phyloP scores from a whole-genome alignment of 2,797 vertebrate genomes.

The Sternarchorhynchus goeldii region DNA sequence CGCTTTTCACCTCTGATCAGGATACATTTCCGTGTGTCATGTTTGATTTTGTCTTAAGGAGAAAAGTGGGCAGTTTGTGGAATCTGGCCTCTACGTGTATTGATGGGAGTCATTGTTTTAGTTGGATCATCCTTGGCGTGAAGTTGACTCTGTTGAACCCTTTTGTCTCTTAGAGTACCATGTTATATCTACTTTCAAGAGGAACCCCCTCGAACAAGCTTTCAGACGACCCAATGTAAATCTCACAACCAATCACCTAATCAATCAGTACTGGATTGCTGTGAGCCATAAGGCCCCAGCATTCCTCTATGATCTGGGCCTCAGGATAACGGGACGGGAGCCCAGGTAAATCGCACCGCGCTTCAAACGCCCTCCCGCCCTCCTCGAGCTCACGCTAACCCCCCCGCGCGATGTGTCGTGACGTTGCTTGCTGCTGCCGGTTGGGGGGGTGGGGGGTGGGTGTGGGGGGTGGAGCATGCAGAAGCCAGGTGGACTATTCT shows the following conservation, averaged over 20 bases:
- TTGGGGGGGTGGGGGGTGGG: not conserved
- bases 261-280: slow-evolving; percentile 99
- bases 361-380: slow-evolving; percentile 65
- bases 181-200: slow-evolving; percentile 99
- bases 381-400: slow-evolving; percentile 53
- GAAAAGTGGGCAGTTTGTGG: no score
- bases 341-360: slow-evolving; percentile 90
- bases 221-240: slow-evolving; percentile 99
- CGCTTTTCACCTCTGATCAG: no score
- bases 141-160: slow-evolving; percentile 69
- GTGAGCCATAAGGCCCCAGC: slow-evolving; percentile 99
- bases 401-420: slow-evolving; percentile 55
- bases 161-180: slow-evolving; percentile 99
- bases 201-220: slow-evolving; percentile 99
- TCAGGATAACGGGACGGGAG: slow-evolving; percentile 99
- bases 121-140: not conserved
- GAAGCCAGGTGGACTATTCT: slow-evolving; percentile 59
- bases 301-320: slow-evolving; percentile 99
- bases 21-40: no score
- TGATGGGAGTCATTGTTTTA: no score
- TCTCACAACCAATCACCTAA: slow-evolving; percentile 99
- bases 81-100: no score
- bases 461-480: slow-evolving; percentile 63
- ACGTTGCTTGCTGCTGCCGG: slow-evolving; percentile 59
- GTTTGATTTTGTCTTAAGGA: no score